A percentile compares a stretch with the other conserved stretches of the same genome.
phyloP scores from a whole-genome alignment of 2,888 invertebrate species.

The Cantharis rufa region DNA sequence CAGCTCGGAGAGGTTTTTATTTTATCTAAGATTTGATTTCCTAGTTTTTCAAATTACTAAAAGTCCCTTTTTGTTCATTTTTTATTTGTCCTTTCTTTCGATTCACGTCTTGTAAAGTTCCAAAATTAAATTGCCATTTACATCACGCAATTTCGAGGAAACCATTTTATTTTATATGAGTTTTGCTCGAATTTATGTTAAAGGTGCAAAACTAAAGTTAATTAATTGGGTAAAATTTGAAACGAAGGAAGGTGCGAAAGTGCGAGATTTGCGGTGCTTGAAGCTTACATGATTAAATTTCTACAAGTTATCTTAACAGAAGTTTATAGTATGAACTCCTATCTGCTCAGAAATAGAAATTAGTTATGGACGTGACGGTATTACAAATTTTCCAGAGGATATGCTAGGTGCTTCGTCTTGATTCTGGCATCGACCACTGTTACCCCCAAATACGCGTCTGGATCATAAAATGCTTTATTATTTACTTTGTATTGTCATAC shows the following conservation, averaged over 20 bases:
- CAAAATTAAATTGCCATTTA: background rate
- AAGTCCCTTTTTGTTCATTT: background rate
- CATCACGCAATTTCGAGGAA: background rate
- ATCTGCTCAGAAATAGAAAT: constrained; percentile 5
- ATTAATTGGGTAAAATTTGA: constrained; percentile 3
- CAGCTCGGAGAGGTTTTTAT: too few species aligned
- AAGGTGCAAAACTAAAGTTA: background rate
- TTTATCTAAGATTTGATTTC: too few species aligned
- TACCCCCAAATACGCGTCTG: background rate
- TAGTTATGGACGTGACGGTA: constrained; percentile 9
- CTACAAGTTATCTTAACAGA: constrained; percentile 8
- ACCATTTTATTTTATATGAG: background rate
- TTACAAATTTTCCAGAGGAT: background rate
- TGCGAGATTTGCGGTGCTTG: constrained; percentile 8
- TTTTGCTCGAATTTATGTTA: background rate
- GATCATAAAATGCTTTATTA: constrained; percentile 1
- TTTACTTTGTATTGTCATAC: background rate
- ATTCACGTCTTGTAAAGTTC: background rate
- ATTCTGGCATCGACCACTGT: background rate
- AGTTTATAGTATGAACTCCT: constrained; percentile 11
- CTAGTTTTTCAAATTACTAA: background rate
- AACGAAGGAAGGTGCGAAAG: constrained; percentile 6
- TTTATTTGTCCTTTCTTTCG: background rate
- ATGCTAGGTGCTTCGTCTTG: background rate
- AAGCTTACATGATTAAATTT: constrained; percentile 8